Conservation (phyloP, 2,113 vertebrate genomes). For the Onychostruthus taczanowskii region DNA sequence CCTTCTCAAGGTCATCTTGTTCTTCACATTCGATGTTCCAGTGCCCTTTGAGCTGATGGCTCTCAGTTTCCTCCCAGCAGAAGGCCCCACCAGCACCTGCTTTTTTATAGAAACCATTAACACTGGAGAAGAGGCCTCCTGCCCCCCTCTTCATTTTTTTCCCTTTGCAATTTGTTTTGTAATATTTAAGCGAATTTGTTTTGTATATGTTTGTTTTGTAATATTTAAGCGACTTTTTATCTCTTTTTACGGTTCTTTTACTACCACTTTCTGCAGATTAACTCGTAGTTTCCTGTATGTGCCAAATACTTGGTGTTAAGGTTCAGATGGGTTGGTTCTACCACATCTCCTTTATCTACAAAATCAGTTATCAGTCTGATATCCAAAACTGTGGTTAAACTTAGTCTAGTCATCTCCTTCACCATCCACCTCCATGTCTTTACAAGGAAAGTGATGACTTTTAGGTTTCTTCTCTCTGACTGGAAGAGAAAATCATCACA, state of each 20-base stretch:
- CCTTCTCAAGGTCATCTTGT: slow-evolving; percentile 10
- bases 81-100: background rate
- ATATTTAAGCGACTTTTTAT: background rate
- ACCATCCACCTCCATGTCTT: background rate
- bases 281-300: background rate
- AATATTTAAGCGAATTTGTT: background rate
- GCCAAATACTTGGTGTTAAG: background rate
- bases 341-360: background rate
- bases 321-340: background rate
- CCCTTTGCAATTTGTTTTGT: background rate
- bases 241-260: background rate
- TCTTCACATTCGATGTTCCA: background rate
- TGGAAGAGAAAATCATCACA: background rate
- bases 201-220: fast-evolving
- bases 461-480: background rate
- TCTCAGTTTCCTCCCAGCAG: background rate
- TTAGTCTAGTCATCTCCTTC: background rate
- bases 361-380: background rate
- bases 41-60: background rate
- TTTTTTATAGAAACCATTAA: background rate
- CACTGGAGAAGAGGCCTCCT: background rate
- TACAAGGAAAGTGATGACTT: background rate
- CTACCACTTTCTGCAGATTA: background rate
- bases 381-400: background rate
- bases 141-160: background rate